A percentile compares a stretch with the other conserved stretches of the same genome.
These are phyloP conservation scores for Zaprionus nigranus DNA, from an alignment of 1,140 invertebrate genomes.

Conservation along the genomic window DNA sequence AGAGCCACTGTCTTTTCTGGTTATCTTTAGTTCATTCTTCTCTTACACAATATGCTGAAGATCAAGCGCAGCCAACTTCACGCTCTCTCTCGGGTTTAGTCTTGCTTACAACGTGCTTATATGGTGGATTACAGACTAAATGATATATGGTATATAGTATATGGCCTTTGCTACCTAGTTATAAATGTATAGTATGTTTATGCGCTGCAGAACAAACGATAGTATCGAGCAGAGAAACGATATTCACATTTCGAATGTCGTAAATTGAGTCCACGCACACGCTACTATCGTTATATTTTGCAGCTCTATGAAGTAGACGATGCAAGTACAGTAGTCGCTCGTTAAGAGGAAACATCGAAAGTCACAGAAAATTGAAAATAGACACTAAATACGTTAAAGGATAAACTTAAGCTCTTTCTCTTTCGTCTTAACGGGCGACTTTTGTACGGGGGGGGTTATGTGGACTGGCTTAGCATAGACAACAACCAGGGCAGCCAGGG, in stretches of 20 bases:
- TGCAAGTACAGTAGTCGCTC: background rate
- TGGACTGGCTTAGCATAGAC: constrained; percentile 33
- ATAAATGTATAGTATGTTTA: background rate
- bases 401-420: background rate
- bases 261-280: background rate
- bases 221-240: background rate
- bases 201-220: constrained; percentile 2
- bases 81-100: background rate
- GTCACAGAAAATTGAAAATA: background rate
- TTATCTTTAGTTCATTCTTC: background rate
- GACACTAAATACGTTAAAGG: background rate
- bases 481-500: constrained; percentile 46
- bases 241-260: background rate
- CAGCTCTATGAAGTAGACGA: background rate
- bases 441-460: background rate
- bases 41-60: background rate
- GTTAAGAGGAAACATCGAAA: background rate
- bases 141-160: background rate
- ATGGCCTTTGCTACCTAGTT: constrained; percentile 3
- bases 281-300: background rate
- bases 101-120: background rate
- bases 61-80: no score
- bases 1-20: background rate
- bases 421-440: background rate
- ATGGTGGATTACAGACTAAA: background rate